phyloP scores from a whole-genome alignment of 2,113 vertebrate species.

The Thryonomys swinderianus region DNA sequence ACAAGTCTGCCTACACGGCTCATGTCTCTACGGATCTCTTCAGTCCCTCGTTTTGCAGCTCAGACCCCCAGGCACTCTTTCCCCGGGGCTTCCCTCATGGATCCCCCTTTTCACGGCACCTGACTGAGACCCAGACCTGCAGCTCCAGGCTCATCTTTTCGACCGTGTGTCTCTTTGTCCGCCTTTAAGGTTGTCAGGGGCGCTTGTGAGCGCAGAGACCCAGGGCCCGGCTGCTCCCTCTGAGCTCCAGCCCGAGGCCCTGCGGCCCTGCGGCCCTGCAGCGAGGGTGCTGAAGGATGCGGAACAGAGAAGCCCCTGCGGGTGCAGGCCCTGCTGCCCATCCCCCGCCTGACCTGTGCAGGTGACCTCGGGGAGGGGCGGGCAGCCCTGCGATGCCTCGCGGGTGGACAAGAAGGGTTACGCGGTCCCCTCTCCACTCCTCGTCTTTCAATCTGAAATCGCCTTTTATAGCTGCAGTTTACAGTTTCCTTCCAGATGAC shows the following conservation, averaged over 20 bases:
- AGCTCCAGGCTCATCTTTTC: not conserved
- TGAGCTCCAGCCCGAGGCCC: not conserved
- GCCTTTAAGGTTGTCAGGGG: not conserved
- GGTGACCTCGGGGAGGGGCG: not conserved
- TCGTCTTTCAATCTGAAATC: not conserved
- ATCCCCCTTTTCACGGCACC: not conserved
- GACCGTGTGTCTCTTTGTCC: not conserved
- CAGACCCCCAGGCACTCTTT: not conserved
- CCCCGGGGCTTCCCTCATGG: not conserved
- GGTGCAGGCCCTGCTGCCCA: not conserved
- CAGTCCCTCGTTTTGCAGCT: not conserved
- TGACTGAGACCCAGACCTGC: not conserved
- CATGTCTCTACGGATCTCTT: not conserved
- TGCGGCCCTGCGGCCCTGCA: not conserved
- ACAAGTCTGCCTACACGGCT: accelerated
- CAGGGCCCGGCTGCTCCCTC: not conserved
- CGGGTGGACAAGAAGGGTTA: not conserved
- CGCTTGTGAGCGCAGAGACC: not conserved
- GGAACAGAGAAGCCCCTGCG: not conserved
- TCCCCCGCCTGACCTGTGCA: not conserved
- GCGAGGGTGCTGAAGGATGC: not conserved
- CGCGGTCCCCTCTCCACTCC: not conserved
- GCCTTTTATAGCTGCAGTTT: not conserved
- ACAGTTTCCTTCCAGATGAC: constrained; percentile 19
- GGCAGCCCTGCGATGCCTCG: not conserved